phyloP scores from a whole-genome alignment of 2,888 invertebrate genomes.

The Mythimna pallens region DNA sequence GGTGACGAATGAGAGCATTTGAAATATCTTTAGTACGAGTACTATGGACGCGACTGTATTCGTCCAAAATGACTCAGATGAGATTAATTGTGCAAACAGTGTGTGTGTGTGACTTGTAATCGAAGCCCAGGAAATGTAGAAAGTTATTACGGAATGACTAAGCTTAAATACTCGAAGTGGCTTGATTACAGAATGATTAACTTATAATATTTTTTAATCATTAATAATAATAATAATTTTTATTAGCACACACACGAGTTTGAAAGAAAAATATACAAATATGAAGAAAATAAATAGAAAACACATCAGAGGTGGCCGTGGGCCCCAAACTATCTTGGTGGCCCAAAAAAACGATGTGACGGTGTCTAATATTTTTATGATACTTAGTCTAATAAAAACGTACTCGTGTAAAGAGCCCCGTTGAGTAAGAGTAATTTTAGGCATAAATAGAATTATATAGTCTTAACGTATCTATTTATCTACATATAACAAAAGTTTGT shows the following conservation, averaged over 20 bases:
- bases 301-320: too few relatives aligned
- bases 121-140: constrained; percentile 33
- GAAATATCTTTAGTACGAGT: constrained; percentile 64
- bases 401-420: constrained; percentile 27
- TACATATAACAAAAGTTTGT: constrained; percentile 8
- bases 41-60: constrained; percentile 49
- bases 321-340: too few relatives aligned
- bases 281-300: too few relatives aligned
- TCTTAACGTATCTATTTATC: constrained; percentile 1
- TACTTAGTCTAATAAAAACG: constrained; percentile 5
- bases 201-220: neutral
- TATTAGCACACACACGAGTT: too few relatives aligned
- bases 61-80: constrained; percentile 57
- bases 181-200: neutral
- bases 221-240: too few relatives aligned
- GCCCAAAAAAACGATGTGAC: neutral
- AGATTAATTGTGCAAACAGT: constrained; percentile 52
- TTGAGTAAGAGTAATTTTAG: constrained; percentile 34
- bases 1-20: constrained; percentile 60
- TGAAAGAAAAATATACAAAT: too few relatives aligned
- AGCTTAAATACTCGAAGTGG: constrained; percentile 19
- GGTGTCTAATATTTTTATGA: constrained; percentile 34
- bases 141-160: constrained; percentile 32
- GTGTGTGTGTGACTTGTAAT: constrained; percentile 47
- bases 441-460: constrained; percentile 28